A percentile compares a stretch with the other conserved stretches of the same genome.
Conservation (phyloP, 2,113 vertebrate genomes). For the Ptyas mucosa region DNA sequence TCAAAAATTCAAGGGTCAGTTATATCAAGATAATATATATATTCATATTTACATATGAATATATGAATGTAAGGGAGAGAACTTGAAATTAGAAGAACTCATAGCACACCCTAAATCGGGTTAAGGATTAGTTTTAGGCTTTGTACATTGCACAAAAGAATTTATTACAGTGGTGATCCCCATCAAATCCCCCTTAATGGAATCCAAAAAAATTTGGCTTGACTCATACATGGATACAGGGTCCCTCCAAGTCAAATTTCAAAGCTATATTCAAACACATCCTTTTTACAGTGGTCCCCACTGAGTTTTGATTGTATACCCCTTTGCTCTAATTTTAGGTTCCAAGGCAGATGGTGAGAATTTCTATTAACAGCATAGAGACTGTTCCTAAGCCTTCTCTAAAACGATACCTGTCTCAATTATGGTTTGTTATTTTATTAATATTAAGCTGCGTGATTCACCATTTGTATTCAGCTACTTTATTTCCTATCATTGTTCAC, state of each 20-base stretch:
- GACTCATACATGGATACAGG: background rate
- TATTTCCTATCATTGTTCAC: constrained; percentile 49
- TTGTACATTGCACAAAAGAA: background rate
- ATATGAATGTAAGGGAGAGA: background rate
- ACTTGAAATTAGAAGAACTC: background rate
- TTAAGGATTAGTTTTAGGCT: background rate
- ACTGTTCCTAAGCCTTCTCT: constrained; percentile 29
- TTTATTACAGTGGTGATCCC: background rate
- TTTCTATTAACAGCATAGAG: background rate
- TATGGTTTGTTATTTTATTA: constrained; percentile 1
- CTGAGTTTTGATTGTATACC: background rate
- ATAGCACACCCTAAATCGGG: background rate
- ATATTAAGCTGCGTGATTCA: background rate
- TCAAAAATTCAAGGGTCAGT: background rate
- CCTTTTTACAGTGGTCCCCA: background rate
- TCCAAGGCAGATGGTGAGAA: constrained; percentile 21
- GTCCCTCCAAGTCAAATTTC: background rate
- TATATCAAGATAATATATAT: background rate
- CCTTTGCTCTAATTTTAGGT: background rate
- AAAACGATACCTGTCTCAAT: background rate
- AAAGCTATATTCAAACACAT: background rate
- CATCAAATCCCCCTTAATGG: background rate
- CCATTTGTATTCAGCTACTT: constrained; percentile 31
- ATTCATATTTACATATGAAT: background rate
- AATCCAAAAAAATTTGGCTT: background rate